Conservation (phyloP, 2,888 invertebrate species). For the Nemurella pictetii region DNA sequence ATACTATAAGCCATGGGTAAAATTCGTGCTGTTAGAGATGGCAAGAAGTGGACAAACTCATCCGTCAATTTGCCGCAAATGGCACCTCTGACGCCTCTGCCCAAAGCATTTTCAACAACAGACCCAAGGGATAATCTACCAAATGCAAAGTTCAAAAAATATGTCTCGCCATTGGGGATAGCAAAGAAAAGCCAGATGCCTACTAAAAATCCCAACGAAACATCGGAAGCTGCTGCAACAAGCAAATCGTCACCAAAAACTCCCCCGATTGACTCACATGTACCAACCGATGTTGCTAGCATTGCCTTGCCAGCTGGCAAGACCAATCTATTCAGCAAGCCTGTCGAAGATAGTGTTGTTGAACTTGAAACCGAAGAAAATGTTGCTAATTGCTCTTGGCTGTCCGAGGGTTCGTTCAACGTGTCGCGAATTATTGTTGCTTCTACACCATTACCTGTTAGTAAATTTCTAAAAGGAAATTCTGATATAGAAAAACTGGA, state of each 20-base stretch:
- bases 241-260: not conserved
- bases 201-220: not conserved
- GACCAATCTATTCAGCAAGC: not conserved
- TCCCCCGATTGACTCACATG: not conserved
- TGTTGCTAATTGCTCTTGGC: not conserved
- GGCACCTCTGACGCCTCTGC: not conserved
- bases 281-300: not conserved
- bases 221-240: not conserved
- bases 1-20: not conserved
- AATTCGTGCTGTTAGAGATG: not conserved
- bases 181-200: not conserved
- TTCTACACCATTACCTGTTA: not conserved
- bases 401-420: not conserved
- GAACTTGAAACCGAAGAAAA: too few species aligned
- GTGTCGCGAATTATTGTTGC: not conserved
- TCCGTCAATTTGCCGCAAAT: not conserved
- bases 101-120: not conserved
- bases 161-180: not conserved
- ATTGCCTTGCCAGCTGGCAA: not conserved
- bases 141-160: not conserved
- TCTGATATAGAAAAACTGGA: not conserved
- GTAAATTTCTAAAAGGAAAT: not conserved
- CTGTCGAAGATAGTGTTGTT: not conserved
- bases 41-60: not conserved
- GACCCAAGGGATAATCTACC: not conserved